Percentiles rank a stretch among this genome's conserved stretches.
phyloP scores from a whole-genome alignment of 1,140 invertebrate species.

The Drosophila miranda region DNA sequence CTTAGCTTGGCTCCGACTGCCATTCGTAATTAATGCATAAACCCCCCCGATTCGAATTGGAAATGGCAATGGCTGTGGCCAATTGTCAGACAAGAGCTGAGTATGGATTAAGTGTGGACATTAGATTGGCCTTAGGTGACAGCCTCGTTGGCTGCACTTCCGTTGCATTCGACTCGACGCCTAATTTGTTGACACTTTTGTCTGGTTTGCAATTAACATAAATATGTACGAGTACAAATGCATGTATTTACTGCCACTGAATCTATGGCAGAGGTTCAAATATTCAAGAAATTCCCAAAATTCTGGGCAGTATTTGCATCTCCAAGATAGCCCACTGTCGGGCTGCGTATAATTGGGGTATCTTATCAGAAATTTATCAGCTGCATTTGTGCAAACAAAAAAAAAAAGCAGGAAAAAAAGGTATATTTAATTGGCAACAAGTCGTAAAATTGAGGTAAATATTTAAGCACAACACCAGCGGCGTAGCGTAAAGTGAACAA shows the following conservation, averaged over 20 bases:
- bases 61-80: constrained; percentile 21
- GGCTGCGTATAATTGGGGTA: no score
- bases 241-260: no score
- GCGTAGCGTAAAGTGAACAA: constrained; percentile 6
- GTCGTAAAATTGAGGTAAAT: constrained; percentile 55
- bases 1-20: constrained; percentile 3
- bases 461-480: constrained; percentile 32
- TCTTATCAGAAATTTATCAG: constrained; percentile 27
- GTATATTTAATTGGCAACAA: constrained; percentile 54
- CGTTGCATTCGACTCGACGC: constrained; percentile 18
- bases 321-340: no score
- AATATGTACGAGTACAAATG: no score
- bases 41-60: constrained; percentile 18
- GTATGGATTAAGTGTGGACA: constrained; percentile 28
- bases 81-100: constrained; percentile 46
- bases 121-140: constrained; percentile 29
- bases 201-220: constrained; percentile 9
- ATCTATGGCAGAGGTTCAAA: no score
- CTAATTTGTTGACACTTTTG: constrained; percentile 26
- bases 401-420: constrained; percentile 15
- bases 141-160: constrained; percentile 16
- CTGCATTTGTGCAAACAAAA: constrained; percentile 14
- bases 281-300: no score
- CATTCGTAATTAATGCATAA: constrained; percentile 8
- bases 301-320: no score